Base-by-base conservation (phyloP, 2,797 vertebrate species). In the Gallinago stenura region DNA sequence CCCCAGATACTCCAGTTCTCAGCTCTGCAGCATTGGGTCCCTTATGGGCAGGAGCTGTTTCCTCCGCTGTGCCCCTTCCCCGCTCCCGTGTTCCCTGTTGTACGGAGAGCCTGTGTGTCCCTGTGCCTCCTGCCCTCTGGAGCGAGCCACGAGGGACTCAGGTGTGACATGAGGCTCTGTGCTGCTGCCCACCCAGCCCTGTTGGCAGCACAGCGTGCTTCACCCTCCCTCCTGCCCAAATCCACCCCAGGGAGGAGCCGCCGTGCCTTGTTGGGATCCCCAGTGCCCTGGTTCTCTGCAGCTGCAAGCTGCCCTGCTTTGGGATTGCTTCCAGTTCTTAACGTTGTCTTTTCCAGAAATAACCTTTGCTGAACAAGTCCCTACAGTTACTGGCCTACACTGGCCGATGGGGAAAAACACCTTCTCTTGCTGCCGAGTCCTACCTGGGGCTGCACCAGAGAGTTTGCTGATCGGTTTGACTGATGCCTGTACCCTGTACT, bases 51-150 rank as follows among this genome's bases (percentile, higher is more conserved):
- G 68, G 30, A 48, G 16, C 9, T 61, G 22, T 75, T 64, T 20
- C 13, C 56, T 33, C 20, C 8, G 26, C 62, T 53, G 5, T 65
- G 16, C 33, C 62, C 26, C 71, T 33, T 94, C 25, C 24, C 16
- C 1, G 2, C 18, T 54, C 31, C 35, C 28, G 0, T 18, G 2
- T 17, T 26, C 9, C 6, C 28, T 20, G 9, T n/a, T 58, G 21
- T 14, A 2, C 7, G 26, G 60, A 9, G 9, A 9, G 58, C 0
- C 4, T 12, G 9, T 18, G 15, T 80, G n/a, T 70, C 64, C 61
- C 51, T 5, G 1, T 62, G 66, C 19, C 41, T 61, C 75, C 61
- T 91, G 65, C 33, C 45, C 33, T 83, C 12, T 9, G 65, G 25
- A 72, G 21, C 14, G 22, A 37, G 33, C 22, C 0, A 0, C 6